These are phyloP conservation scores for Melanargia galathea DNA, from an alignment of 2,888 invertebrate species.

Conservation along the genomic window DNA sequence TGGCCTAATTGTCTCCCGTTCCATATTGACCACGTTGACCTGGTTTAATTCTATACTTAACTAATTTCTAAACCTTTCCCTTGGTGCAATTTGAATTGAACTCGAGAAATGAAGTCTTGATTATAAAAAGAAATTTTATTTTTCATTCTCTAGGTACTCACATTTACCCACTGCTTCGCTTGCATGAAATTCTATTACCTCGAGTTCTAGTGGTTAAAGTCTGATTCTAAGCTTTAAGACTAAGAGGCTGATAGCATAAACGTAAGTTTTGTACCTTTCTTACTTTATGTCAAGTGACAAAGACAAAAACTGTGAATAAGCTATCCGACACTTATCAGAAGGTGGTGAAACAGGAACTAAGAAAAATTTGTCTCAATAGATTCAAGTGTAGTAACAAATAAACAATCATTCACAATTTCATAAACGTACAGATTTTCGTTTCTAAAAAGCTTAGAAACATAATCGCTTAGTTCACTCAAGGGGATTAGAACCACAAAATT, in stretches of 20 bases:
- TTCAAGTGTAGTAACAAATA: too few relatives aligned
- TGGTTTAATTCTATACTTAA: conserved; percentile 49
- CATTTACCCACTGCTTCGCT: too few relatives aligned
- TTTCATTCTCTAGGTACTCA: neutral
- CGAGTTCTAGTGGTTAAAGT: too few relatives aligned
- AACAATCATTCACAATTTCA: neutral
- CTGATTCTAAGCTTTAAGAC: too few relatives aligned
- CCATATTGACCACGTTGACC: conserved; percentile 67
- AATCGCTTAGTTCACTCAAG: neutral
- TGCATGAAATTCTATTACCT: too few relatives aligned
- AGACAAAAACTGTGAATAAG: too few relatives aligned
- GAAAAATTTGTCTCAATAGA: too few relatives aligned
- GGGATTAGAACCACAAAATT: neutral
- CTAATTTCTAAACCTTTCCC: conserved; percentile 20
- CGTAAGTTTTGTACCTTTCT: too few relatives aligned
- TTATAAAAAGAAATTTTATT: neutral
- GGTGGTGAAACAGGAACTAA: too few relatives aligned
- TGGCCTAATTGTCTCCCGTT: conserved; percentile 72
- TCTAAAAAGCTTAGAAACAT: neutral
- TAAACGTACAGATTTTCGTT: neutral
- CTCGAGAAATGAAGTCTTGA: neutral
- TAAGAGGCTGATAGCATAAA: too few relatives aligned
- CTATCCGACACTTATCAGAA: too few relatives aligned
- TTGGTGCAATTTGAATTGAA: neutral
- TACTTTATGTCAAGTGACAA: too few relatives aligned